These are phyloP conservation scores for Polypedilum pembai DNA, from an alignment of 1,140 invertebrate species.

Conservation along the genomic window DNA sequence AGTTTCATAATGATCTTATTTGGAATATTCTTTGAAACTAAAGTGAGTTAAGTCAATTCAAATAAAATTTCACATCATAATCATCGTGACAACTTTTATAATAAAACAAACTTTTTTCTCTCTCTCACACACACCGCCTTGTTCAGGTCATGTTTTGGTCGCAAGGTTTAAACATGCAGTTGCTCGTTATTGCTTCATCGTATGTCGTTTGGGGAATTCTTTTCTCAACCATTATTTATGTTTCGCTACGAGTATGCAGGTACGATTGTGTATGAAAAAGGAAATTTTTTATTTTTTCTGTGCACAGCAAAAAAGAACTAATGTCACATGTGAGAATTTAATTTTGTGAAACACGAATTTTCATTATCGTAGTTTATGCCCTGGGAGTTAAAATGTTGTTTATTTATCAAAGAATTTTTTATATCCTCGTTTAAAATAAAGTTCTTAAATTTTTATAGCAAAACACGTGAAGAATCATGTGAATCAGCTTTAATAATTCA, in stretches of 20 bases:
- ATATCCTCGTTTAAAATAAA: background rate
- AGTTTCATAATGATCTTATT: constrained; percentile 41
- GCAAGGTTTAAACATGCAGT: constrained; percentile 33
- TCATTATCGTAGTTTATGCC: too few species aligned
- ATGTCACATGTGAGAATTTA: constrained; percentile 12
- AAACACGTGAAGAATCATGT: constrained; percentile 40
- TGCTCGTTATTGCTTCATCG: constrained; percentile 3
- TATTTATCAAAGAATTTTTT: background rate
- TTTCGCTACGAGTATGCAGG: constrained; percentile 35
- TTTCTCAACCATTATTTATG: constrained; percentile 36
- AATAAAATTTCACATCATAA: too few species aligned
- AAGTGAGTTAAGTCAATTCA: constrained; percentile 34
- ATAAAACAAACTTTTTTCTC: too few species aligned
- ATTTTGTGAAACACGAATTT: background rate
- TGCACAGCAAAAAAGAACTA: background rate
- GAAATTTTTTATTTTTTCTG: too few species aligned
- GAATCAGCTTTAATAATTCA: constrained; percentile 43
- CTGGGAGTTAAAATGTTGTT: too few species aligned
- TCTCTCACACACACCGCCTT: constrained; percentile 30
- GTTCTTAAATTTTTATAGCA: constrained; percentile 33
- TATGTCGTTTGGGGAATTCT: constrained; percentile 26
- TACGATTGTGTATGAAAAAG: background rate
- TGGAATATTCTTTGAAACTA: constrained; percentile 41
- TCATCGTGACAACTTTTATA: too few species aligned
- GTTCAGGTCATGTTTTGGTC: constrained; percentile 39